Evolutionary conservation across 2,113 vertebrate species (phyloP), one percentile per base, ranked within the genome.

Genomic region (Rattus rattus): DNA sequence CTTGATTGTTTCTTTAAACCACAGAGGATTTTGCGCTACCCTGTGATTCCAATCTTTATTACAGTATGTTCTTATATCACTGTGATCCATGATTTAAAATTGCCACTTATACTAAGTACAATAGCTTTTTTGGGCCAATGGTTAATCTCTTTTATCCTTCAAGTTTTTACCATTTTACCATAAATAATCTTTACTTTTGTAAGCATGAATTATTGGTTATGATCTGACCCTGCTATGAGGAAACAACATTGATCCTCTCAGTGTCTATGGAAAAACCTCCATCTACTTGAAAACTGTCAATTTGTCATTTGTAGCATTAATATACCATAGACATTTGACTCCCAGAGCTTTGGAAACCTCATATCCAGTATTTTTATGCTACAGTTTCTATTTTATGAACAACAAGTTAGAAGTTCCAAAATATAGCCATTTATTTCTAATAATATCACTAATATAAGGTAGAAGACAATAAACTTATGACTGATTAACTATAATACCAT

Each of bases 331-430:
- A 7, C 9, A 65, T 65, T 91, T 93, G 54, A 22, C 88, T 10
- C 30, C 16, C 22, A 91, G 22, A 5, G 73, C 0, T 52, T 0
- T 86, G 73, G 9, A 1, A 22, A 76, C 47, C 63, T 91, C 52
- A 22, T n/a, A 70, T 83, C 14, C n/a, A 91, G 24, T 56, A 33
- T 17, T 47, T 0, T 39, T 95, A 24, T 69, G 30, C 2, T 56
- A 80, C 17, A 1, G 28, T 91, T 96, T n/a, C 12, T 67, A 90
- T 72, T 96, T 93, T 87, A 83, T 6, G 77, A 56, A 14, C 13
- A 92, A 30, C 47, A 96, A 77, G 79, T 19, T 89, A 94, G 47
- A 96, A 94, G 26, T 3, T n/a, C 26, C 11, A 89, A 84, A 49
- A 22, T 54, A 90, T 1, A 91, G 33, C 11, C 81, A 90, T 80